These are phyloP conservation scores for Fistularia commersonii DNA, from an alignment of 2,797 vertebrate genomes.

Conservation along the genomic window DNA sequence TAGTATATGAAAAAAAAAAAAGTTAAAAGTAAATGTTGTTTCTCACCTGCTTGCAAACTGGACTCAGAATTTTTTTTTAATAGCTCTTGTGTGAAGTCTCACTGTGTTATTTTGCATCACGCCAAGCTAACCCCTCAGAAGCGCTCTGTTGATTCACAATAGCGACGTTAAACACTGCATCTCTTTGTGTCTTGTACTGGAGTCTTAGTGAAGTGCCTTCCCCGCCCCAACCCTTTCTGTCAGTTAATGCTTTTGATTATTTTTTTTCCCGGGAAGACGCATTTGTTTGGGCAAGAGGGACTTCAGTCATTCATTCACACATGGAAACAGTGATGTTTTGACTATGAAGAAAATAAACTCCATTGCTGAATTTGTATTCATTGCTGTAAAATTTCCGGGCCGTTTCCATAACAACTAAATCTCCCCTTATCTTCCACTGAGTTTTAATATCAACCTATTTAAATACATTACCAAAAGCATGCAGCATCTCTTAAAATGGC, in stretches of 20 bases:
- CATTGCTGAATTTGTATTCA: conserved; percentile 10
- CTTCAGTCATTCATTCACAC: conserved; percentile 35
- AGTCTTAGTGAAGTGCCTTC: conserved; percentile 66
- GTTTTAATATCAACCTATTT: no score
- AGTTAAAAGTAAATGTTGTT: conserved; percentile 16
- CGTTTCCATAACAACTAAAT: no score
- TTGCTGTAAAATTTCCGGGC: no score
- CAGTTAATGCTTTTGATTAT: conserved; percentile 40
- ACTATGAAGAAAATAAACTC: conserved; percentile 47
- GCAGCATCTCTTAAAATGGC: no score
- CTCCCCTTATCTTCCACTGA: no score
- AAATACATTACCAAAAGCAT: no score
- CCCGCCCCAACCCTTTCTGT: conserved; percentile 44
- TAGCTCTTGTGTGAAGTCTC: conserved; percentile 36
- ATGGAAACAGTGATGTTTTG: conserved; percentile 53
- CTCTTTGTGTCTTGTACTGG: conserved; percentile 50
- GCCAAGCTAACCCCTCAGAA: conserved; percentile 23
- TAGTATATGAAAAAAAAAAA: conserved; percentile 7
- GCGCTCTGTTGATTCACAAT: conserved; percentile 15
- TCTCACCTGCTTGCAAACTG: conserved; percentile 38
- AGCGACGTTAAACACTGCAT: conserved; percentile 26
- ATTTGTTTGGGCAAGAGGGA: conserved; percentile 32
- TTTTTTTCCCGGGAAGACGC: conserved; percentile 41
- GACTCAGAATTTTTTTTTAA: conserved; percentile 25
- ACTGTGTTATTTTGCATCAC: conserved; percentile 11